Base-by-base conservation (phyloP, 2,797 vertebrate genomes). In the Perdix hodgsoniae region DNA sequence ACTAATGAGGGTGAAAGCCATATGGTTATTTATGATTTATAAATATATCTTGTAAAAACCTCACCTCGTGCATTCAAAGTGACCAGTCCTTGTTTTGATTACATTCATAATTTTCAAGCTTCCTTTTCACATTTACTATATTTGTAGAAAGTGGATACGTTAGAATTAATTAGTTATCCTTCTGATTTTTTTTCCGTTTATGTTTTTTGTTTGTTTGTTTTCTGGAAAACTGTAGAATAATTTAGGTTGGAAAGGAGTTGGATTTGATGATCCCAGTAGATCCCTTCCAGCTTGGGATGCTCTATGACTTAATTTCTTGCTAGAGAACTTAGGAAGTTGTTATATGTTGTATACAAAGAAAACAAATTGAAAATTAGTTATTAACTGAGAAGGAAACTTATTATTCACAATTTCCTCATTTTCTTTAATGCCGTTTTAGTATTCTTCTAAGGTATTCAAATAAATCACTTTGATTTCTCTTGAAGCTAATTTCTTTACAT, bases 291-390 rank as follows among this genome's bases (percentile, higher is more conserved):
- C 50, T 52, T 52, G 9, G 15, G 27, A 52, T 52, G 17, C 13
- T 49, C 47, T 49, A 29, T 52, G 50, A 52, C n/a, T 67, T 90
- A 56, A 35, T 91, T 37, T 86, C 45, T 84, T 90, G 16, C 57
- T 19, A 44, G 22, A 11, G 54, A 57, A 84, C 33, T 56, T 18
- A 22, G 1, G 84, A 66, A 78, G 45, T 61, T 93, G 19, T 42
- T 88, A 31, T 14, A 6, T 77, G 12, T 64, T 87, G 18, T 60
- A 31, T 22, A 37, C 47, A 42, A 87, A 83, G 37, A 60, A 22
- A 80, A 83, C 5, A 47, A 66, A 50, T 93, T 89, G 66, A 59
- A 23, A 50, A 35, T 35, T 92, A 49, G 84, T 94, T 95, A 84
- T 93, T 76, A 69, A 92, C 67, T 66, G 14, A 5, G 49, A 85